Conservation (phyloP, 2,888 invertebrate genomes). For the Keiferia lycopersicella region DNA sequence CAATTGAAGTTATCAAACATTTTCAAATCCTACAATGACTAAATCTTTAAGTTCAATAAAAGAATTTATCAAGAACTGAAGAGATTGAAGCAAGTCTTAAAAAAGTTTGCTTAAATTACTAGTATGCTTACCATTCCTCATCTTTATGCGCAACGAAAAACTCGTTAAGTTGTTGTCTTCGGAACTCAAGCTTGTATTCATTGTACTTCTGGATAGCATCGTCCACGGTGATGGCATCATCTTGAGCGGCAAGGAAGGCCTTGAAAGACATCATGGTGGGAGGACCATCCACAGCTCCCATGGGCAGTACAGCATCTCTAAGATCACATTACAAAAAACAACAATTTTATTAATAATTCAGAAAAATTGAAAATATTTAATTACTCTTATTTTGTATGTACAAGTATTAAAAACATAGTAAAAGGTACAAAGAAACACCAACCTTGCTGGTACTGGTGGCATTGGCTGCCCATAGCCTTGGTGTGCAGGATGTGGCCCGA, state of each 20-base stretch:
- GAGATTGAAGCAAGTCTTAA: slow-evolving; percentile 1
- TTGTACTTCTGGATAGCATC: slow-evolving; percentile 98
- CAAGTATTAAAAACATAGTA: too few relatives aligned
- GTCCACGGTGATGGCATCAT: slow-evolving; percentile 98
- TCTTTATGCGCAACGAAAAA: slow-evolving; percentile 99
- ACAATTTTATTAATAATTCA: neutral
- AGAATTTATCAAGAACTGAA: slow-evolving; percentile 6
- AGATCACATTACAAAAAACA: slow-evolving; percentile 29
- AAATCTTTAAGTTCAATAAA: neutral
- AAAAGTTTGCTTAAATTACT: neutral
- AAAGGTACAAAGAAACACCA: too few relatives aligned
- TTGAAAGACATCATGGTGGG: slow-evolving; percentile 98
- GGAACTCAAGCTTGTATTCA: slow-evolving; percentile 98
- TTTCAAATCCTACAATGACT: neutral
- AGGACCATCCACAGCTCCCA: slow-evolving; percentile 85
- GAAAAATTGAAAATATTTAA: too few relatives aligned
- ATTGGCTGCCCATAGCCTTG: slow-evolving; percentile 83
- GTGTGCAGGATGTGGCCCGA: slow-evolving; percentile 81
- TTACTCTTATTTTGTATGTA: too few relatives aligned
- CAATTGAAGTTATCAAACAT: slow-evolving; percentile 27
- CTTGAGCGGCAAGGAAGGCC: slow-evolving; percentile 96
- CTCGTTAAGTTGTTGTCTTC: slow-evolving; percentile 97
- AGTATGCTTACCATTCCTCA: slow-evolving; percentile 96
- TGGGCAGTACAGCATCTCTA: slow-evolving; percentile 79
- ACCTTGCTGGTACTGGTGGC: slow-evolving; percentile 77